A percentile compares a stretch with the other conserved stretches of the same genome.
Conservation (phyloP, 2,113 vertebrate species). For the Regulus satrapa region DNA sequence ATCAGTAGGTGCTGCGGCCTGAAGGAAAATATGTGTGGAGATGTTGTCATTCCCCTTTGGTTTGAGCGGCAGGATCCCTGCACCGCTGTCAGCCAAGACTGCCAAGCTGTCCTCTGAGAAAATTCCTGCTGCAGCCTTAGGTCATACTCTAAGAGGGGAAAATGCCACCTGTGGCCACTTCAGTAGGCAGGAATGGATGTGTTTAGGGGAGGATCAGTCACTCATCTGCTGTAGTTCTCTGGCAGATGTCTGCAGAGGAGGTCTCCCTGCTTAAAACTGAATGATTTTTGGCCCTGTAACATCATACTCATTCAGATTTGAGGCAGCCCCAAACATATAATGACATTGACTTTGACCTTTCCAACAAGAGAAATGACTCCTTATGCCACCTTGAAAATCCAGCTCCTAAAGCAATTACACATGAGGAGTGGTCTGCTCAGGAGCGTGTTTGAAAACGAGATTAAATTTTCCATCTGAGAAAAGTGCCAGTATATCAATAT, state of each 20-base stretch:
- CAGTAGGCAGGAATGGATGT: background rate
- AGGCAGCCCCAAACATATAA: background rate
- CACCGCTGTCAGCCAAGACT: background rate
- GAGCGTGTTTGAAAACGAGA: slow-evolving; percentile 37
- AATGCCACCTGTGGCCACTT: background rate
- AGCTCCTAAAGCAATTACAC: slow-evolving; percentile 11
- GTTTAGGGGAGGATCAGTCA: background rate
- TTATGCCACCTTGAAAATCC: background rate
- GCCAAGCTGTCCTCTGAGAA: background rate
- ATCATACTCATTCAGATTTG: background rate
- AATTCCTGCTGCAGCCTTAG: background rate
- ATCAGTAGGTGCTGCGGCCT: background rate
- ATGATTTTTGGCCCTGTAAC: background rate
- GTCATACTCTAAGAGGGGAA: background rate
- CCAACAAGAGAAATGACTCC: background rate
- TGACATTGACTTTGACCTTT: background rate
- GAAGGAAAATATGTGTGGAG: background rate
- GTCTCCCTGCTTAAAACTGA: background rate
- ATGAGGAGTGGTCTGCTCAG: background rate
- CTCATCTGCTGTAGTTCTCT: background rate
- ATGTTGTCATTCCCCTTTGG: background rate
- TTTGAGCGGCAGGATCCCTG: background rate
- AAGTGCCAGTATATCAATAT: slow-evolving; percentile 32
- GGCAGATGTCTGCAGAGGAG: background rate
- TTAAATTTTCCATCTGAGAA: slow-evolving; percentile 20